Evolutionary conservation across 2,113 vertebrate genomes (phyloP).

Genomic region (Morone chrysops): DNA sequence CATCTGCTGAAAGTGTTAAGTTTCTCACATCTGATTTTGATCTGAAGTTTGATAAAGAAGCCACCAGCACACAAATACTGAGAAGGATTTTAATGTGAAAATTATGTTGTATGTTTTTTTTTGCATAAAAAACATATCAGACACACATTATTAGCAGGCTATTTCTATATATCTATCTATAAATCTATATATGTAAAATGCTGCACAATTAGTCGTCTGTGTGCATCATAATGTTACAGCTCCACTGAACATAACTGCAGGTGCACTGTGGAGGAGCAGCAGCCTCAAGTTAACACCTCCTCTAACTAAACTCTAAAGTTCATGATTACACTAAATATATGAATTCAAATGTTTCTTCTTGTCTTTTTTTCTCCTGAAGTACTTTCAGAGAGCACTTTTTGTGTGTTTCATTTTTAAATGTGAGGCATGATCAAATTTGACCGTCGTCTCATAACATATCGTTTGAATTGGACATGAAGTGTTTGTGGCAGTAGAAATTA

Average conservation of each 20-base stretch:
- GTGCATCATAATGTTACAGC: neutral
- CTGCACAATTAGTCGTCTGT: neutral
- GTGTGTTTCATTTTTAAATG: neutral
- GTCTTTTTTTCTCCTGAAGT: neutral
- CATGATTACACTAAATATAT: neutral
- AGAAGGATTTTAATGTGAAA: no score
- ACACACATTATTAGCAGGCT: no score
- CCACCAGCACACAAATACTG: no score
- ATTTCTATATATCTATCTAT: no score
- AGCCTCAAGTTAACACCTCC: neutral
- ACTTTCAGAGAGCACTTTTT: neutral
- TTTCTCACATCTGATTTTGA: no score
- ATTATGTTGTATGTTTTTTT: no score
- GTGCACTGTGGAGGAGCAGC: neutral
- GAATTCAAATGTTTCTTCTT: neutral
- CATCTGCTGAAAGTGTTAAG: no score
- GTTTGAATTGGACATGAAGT: neutral
- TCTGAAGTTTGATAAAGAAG: no score
- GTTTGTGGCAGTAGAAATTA: conserved; percentile 27
- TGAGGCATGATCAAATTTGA: neutral
- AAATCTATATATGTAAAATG: neutral
- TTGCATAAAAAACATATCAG: no score
- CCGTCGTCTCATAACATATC: neutral
- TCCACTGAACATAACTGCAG: neutral
- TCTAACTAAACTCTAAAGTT: neutral